Conservation (phyloP, 2,113 vertebrate genomes). For the Colossoma macropomum region DNA sequence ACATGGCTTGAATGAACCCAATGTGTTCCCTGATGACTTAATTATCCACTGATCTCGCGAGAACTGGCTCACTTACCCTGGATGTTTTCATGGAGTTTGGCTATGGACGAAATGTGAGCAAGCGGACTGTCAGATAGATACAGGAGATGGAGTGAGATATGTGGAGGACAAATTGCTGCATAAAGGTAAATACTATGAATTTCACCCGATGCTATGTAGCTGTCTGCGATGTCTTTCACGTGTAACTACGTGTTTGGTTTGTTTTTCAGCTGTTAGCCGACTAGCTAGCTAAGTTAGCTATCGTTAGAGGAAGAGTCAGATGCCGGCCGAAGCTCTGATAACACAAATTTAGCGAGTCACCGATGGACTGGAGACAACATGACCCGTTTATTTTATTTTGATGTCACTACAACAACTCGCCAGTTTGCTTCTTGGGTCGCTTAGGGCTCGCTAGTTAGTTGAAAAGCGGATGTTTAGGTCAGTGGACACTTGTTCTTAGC, state of each 20-base stretch:
- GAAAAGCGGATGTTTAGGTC: too few relatives aligned
- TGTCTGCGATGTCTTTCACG: too few relatives aligned
- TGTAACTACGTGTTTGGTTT: not conserved
- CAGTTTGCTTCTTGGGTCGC: not conserved
- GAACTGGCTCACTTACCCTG: not conserved
- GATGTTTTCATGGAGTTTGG: constrained; percentile 38
- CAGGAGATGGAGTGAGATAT: constrained; percentile 41
- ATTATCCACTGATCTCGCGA: constrained; percentile 49
- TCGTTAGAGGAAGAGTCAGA: not conserved
- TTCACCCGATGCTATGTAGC: not conserved
- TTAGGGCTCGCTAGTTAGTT: too few relatives aligned
- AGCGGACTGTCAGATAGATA: not conserved
- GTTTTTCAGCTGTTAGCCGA: not conserved
- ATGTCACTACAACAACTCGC: too few relatives aligned
- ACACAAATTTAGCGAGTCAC: not conserved
- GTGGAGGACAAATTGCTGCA: constrained; percentile 29
- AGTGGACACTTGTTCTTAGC: too few relatives aligned
- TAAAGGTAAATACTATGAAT: constrained; percentile 33
- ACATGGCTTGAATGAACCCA: not conserved
- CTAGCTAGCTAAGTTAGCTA: not conserved
- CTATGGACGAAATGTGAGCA: not conserved
- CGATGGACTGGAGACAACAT: too few relatives aligned
- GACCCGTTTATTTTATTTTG: too few relatives aligned
- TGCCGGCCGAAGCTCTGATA: not conserved
- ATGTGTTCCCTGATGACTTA: not conserved